Evolutionary conservation across 2,888 invertebrate genomes (phyloP).

Genomic region (Gymnocheta viridis): DNA sequence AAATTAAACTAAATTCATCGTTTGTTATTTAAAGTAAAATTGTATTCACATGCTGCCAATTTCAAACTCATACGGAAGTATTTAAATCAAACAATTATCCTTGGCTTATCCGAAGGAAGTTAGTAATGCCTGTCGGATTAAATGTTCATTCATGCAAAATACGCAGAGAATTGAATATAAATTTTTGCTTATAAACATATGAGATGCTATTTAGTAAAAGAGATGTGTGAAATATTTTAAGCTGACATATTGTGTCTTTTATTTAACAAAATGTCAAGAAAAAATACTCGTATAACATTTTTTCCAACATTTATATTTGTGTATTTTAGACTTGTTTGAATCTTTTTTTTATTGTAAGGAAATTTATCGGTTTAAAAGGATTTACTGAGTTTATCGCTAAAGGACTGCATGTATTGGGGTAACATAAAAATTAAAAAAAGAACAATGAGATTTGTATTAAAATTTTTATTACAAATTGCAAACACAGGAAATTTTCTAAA

Average conservation of each 20-base stretch:
- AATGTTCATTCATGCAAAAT: slow-evolving; percentile 60
- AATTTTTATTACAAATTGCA: no score
- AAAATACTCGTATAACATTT: not conserved
- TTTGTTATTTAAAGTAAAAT: not conserved
- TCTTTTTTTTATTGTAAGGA: slow-evolving; percentile 13
- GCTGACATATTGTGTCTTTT: slow-evolving; percentile 57
- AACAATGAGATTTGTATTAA: no score
- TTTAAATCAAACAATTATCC: slow-evolving; percentile 64
- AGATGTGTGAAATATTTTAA: slow-evolving; percentile 64
- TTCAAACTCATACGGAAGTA: slow-evolving; percentile 69
- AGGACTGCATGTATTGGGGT: not conserved
- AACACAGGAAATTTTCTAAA: no score
- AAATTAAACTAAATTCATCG: slow-evolving; percentile 25
- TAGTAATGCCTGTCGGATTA: slow-evolving; percentile 76
- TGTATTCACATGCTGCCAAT: slow-evolving; percentile 31
- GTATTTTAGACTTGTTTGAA: not conserved
- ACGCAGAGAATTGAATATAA: slow-evolving; percentile 9
- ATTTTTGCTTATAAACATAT: slow-evolving; percentile 3
- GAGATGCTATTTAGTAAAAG: slow-evolving; percentile 3
- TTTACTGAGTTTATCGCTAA: slow-evolving; percentile 23
- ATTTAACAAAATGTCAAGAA: slow-evolving; percentile 41
- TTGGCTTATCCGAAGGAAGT: slow-evolving; percentile 65
- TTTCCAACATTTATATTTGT: not conserved
- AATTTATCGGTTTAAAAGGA: slow-evolving; percentile 61
- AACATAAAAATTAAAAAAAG: not conserved